Evolutionary conservation across 2,888 invertebrate genomes (phyloP), one percentile per base, ranked within the genome.

Genomic region (Lochmaea crataegi): DNA sequence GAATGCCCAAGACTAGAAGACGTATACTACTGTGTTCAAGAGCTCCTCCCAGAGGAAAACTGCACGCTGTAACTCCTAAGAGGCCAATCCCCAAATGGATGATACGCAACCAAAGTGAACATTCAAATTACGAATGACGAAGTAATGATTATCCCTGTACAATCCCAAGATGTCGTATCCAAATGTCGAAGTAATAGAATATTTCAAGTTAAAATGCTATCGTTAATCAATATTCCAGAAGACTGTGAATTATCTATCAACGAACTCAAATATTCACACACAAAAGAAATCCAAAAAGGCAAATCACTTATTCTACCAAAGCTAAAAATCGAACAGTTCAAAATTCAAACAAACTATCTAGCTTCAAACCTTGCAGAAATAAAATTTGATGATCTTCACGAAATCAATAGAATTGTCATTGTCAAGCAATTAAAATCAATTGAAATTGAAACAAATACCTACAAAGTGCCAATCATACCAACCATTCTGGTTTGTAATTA

Each of bases 151-250:
- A n/a, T 57, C n/a, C 57, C 57, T 3, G 9, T 26, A 16, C 18
- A 12, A 16, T 26, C 18, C 2, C 12, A 16, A 26, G 26, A 57
- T 14, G 26, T 57, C 26, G 12, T 16, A 7, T 57, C 18, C 11
- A 57, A 57, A 57, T 57, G 18, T 26, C 57, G 26, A n/a, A 18
- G 57, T 11, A 7, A 57, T 26, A 18, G 12, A 57, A 26, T 26
- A 18, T 57, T 57, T 26, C 22, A 57, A 57, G 16, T n/a, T 1
- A 4, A 9, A 18, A 11, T 12, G 3, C 57, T 3, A 26, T 57
- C 57, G 18, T 16, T 57, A 18, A 57, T 57, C 2, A 57, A 57
- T 57, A 57, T 57, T 57, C 57, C 57, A 18, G 26, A 57, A 57
- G 12, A 57, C 26, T 57, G 57, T 18, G 26, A n/a, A 57, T 57